phyloP scores from a whole-genome alignment of 2,797 vertebrate species.

The Microctenopoma stevenorrisi region DNA sequence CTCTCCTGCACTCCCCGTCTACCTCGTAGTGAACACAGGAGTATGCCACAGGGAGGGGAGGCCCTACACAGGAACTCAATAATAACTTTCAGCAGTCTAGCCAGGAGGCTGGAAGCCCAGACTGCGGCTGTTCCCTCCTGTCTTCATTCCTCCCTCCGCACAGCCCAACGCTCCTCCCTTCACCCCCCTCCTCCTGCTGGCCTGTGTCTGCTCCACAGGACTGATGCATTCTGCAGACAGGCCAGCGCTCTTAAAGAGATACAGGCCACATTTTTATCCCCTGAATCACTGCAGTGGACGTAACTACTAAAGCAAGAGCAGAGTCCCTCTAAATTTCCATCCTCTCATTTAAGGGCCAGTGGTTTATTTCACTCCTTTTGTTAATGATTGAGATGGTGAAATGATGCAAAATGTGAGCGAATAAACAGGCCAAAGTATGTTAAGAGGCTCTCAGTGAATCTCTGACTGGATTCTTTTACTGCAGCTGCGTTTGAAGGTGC shows the following conservation, averaged over 20 bases:
- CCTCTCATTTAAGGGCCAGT: conserved; percentile 59
- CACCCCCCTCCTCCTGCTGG: conserved; percentile 75
- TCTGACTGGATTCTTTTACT: conserved; percentile 55
- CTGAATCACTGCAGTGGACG: conserved; percentile 85
- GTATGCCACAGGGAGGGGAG: conserved; percentile 85
- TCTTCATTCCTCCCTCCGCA: conserved; percentile 78
- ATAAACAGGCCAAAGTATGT: conserved; percentile 70
- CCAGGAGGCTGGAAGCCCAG: conserved; percentile 96
- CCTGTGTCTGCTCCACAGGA: conserved; percentile 87
- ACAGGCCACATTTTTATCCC: conserved; percentile 83
- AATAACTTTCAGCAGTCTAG: conserved; percentile 98
- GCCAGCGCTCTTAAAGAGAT: conserved; percentile 88
- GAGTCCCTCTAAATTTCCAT: conserved; percentile 69
- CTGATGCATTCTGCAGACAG: conserved; percentile 93
- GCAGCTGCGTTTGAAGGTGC: conserved; percentile 62
- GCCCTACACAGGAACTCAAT: conserved; percentile 93
- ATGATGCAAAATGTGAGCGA: conserved; percentile 63
- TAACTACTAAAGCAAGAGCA: conserved; percentile 72
- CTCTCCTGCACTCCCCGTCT: conserved; percentile 62
- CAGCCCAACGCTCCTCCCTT: conserved; percentile 77
- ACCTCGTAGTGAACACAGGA: conserved; percentile 81
- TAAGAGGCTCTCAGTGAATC: conserved; percentile 70
- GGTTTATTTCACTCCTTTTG: conserved; percentile 61
- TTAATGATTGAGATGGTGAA: conserved; percentile 57
- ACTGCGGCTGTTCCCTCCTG: conserved; percentile 92